Evolutionary conservation across 2,888 invertebrate genomes (phyloP).

Genomic region (Oithona nana): DNA sequence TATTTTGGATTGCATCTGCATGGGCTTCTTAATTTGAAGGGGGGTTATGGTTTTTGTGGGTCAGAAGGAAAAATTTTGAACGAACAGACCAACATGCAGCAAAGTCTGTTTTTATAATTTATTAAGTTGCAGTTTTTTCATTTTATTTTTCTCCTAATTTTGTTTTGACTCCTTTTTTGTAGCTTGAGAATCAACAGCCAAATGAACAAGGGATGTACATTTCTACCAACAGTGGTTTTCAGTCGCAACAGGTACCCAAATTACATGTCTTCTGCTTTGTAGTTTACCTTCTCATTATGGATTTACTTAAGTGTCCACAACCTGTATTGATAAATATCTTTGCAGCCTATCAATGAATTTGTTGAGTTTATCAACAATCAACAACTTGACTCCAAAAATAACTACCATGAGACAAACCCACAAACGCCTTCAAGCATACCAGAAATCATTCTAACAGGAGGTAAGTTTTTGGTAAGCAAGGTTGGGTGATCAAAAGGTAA

Average conservation of each 20-base stretch:
- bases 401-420: not conserved
- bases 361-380: not conserved
- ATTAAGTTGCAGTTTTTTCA: not conserved
- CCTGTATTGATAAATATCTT: no score
- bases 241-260: not conserved
- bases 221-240: not conserved
- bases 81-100: not conserved
- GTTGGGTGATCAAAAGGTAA: no score
- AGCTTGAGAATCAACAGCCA: not conserved
- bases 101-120: not conserved
- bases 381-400: no score
- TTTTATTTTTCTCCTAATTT: not conserved
- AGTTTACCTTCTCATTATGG: no score
- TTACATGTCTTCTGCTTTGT: not conserved
- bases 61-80: no score
- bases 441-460: slow-evolving; percentile 1
- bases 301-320: no score
- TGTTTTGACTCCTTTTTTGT: not conserved
- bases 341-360: not conserved
- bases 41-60: no score
- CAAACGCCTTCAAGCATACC: slow-evolving; percentile 2
- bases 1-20: no score
- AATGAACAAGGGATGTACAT: not conserved
- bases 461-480: no score
- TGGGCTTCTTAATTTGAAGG: no score